Evolutionary conservation across 2,797 vertebrate species (phyloP).

Genomic region (Poecilia picta): DNA sequence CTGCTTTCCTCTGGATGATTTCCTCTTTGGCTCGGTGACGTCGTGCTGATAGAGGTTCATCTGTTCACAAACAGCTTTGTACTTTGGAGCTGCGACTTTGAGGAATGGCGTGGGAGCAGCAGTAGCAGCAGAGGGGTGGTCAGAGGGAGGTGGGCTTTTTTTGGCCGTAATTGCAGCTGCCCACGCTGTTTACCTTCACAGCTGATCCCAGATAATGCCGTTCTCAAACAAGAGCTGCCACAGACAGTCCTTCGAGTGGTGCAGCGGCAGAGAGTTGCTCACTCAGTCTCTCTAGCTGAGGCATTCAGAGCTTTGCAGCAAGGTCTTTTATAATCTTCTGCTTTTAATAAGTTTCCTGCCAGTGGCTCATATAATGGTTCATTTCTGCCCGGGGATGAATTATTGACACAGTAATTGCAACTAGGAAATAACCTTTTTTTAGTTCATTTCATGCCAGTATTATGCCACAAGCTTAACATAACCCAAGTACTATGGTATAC

Average conservation of each 20-base stretch:
- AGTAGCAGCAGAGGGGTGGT: constrained; percentile 21
- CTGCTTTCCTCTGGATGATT: constrained; percentile 41
- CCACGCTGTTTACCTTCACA: constrained; percentile 71
- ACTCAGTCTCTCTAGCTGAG: constrained; percentile 41
- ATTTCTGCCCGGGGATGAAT: background rate
- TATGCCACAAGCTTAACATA: background rate
- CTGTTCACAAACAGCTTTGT: constrained; percentile 68
- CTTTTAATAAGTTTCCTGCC: background rate
- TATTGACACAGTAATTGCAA: background rate
- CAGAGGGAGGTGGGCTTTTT: constrained; percentile 44
- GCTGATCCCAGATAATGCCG: constrained; percentile 72
- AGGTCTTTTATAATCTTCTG: constrained; percentile 17
- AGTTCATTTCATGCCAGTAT: background rate
- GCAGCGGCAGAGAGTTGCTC: constrained; percentile 45
- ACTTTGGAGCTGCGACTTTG: constrained; percentile 51
- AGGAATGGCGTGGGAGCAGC: constrained; percentile 56
- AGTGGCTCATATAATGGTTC: background rate
- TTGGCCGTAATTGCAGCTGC: constrained; percentile 68
- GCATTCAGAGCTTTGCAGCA: constrained; percentile 32
- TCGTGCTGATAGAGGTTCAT: constrained; percentile 37
- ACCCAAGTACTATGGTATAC: background rate
- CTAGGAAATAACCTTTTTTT: background rate
- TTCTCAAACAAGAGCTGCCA: constrained; percentile 65
- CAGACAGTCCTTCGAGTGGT: constrained; percentile 36
- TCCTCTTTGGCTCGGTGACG: constrained; percentile 46